phyloP scores from a whole-genome alignment of 2,888 invertebrate genomes.

The Cephus nigrinus region DNA sequence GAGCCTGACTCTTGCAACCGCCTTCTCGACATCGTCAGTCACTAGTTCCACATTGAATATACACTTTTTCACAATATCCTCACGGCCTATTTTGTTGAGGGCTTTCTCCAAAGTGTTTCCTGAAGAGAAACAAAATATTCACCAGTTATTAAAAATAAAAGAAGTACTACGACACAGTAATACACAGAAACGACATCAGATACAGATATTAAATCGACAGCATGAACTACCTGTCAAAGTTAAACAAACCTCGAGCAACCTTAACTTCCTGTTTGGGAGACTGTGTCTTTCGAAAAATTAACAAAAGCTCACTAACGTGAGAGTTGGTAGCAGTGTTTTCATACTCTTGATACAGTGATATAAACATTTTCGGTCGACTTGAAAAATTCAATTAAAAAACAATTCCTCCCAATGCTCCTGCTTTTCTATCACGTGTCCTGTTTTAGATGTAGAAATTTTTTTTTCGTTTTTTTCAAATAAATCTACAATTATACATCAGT shows the following conservation, averaged over 20 bases:
- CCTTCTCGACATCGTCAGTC: conserved; percentile 75
- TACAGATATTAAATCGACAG: too few species aligned
- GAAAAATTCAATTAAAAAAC: conserved; percentile 3
- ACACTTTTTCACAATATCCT: conserved; percentile 85
- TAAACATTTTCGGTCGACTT: conserved; percentile 48
- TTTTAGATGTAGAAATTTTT: background rate
- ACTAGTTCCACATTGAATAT: conserved; percentile 80
- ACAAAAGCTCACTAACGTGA: conserved; percentile 52
- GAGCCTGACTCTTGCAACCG: conserved; percentile 70
- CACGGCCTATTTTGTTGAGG: conserved; percentile 80
- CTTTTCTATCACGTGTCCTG: too few species aligned
- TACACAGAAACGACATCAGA: too few species aligned
- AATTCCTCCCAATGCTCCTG: background rate
- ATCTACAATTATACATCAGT: background rate
- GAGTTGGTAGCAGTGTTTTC: conserved; percentile 45
- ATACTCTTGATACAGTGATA: conserved; percentile 58
- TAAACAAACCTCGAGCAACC: conserved; percentile 47
- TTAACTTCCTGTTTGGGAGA: conserved; percentile 33
- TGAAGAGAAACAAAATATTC: conserved; percentile 41
- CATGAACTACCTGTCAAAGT: too few species aligned
- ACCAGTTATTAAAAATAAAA: background rate
- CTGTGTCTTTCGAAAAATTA: conserved; percentile 49
- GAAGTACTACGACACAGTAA: too few species aligned
- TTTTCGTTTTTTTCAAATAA: background rate
- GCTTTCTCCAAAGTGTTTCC: conserved; percentile 83